Evolutionary conservation across 1,140 invertebrate species (phyloP).

Genomic region (Lucilia sericata): DNA sequence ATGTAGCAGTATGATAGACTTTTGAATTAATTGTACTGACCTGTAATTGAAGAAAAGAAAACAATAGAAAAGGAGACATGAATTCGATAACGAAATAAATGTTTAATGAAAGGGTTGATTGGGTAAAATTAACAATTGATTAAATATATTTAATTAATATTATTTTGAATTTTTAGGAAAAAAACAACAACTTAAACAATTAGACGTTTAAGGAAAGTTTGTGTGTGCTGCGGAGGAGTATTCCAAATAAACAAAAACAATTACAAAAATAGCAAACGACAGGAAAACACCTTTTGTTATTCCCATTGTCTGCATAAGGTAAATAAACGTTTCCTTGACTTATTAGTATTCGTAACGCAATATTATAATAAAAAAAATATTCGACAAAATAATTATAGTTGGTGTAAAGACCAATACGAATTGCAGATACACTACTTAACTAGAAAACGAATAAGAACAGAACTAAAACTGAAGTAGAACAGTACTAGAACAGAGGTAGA

Average conservation of each 20-base stretch:
- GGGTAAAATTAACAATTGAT: too few species aligned
- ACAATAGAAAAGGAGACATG: not conserved
- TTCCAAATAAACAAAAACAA: not conserved
- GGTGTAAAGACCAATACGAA: too few species aligned
- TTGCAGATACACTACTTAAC: too few species aligned
- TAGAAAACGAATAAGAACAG: too few species aligned
- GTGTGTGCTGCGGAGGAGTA: not conserved
- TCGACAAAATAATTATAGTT: not conserved
- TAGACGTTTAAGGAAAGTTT: too few species aligned
- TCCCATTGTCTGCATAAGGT: not conserved
- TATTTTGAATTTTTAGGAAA: too few species aligned
- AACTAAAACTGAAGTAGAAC: too few species aligned
- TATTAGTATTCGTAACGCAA: constrained; percentile 29
- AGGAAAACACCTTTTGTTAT: constrained; percentile 16
- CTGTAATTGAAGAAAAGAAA: constrained; percentile 69
- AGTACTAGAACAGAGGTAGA: too few species aligned
- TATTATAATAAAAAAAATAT: not conserved
- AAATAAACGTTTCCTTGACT: not conserved
- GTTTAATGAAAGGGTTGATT: not conserved
- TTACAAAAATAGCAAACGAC: not conserved
- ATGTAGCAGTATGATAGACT: constrained; percentile 82
- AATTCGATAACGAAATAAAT: not conserved
- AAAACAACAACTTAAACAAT: too few species aligned
- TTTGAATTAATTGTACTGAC: constrained; percentile 81
- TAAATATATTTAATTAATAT: not conserved